Conservation (phyloP, 2,888 invertebrate species). For the Drosophila flavopinicola region DNA sequence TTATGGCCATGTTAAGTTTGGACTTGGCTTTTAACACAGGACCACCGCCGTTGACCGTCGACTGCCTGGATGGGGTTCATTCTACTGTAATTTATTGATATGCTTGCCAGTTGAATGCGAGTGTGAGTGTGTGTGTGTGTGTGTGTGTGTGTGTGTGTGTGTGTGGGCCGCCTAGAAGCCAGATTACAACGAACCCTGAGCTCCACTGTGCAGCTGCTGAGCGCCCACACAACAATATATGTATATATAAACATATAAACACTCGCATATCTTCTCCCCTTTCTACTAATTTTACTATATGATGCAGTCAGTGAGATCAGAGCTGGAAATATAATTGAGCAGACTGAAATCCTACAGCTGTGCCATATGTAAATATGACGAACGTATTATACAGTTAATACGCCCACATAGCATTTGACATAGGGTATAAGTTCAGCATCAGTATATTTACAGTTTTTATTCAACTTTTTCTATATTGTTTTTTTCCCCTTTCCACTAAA, state of each 20-base stretch:
- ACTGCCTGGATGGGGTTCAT: slow-evolving; percentile 61
- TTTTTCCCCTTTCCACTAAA: no score
- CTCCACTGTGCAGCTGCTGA: slow-evolving; percentile 50
- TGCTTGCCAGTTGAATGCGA: slow-evolving; percentile 30
- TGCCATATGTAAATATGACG: slow-evolving; percentile 12
- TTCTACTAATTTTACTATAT: slow-evolving; percentile 6
- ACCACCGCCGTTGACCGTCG: slow-evolving; percentile 67
- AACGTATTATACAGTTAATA: slow-evolving; percentile 27
- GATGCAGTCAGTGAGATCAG: slow-evolving; percentile 41
- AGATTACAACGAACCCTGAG: slow-evolving; percentile 47
- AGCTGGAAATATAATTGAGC: slow-evolving; percentile 8
- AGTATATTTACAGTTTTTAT: no score
- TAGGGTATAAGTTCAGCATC: no score
- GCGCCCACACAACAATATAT: slow-evolving; percentile 44
- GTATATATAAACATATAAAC: slow-evolving; percentile 13
- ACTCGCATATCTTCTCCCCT: slow-evolving; percentile 35
- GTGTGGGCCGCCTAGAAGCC: slow-evolving; percentile 56
- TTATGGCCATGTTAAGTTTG: slow-evolving; percentile 79
- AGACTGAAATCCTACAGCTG: slow-evolving; percentile 10
- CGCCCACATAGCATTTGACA: not conserved
- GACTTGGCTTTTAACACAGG: slow-evolving; percentile 79
- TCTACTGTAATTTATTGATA: slow-evolving; percentile 78
- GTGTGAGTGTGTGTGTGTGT: slow-evolving; percentile 22
- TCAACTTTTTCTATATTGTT: no score
- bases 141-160: slow-evolving; percentile 17